Evolutionary conservation across 2,888 invertebrate genomes (phyloP).

Genomic region (Ichneumoninae sp.): DNA sequence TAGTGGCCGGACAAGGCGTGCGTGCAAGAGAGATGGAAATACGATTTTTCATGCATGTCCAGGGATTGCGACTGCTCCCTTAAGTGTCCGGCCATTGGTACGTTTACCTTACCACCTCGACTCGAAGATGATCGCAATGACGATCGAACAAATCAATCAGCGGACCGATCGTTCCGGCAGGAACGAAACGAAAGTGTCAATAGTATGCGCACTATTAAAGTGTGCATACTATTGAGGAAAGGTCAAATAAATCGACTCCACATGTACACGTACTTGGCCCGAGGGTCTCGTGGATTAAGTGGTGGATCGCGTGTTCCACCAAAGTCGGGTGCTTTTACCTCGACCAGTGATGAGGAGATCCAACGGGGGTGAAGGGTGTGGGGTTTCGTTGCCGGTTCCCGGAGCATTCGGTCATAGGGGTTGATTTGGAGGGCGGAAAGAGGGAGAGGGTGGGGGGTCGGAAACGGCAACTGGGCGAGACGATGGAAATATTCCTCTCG

Average conservation of each 20-base stretch:
- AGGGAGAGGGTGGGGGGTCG: neutral
- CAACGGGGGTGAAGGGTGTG: neutral
- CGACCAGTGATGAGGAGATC: constrained; percentile 1
- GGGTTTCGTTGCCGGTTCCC: constrained; percentile 23
- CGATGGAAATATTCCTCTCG: constrained; percentile 39
- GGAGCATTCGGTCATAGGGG: constrained; percentile 29
- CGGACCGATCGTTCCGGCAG: constrained; percentile 6
- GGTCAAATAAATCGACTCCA: constrained; percentile 15
- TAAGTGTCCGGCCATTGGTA: too few species aligned
- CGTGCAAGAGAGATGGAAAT: too few species aligned
- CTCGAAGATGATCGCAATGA: neutral
- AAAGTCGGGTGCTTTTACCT: constrained; percentile 13
- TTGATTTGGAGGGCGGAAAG: constrained; percentile 35
- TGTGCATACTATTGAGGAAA: constrained; percentile 15
- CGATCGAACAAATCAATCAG: neutral
- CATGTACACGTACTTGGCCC: neutral
- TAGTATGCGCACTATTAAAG: neutral
- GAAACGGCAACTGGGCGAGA: constrained; percentile 44
- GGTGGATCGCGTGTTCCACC: constrained; percentile 37
- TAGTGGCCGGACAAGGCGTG: too few species aligned
- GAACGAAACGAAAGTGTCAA: neutral
- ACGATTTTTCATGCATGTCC: too few species aligned
- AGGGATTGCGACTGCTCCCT: too few species aligned
- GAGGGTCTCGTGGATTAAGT: constrained; percentile 37
- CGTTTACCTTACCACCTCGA: neutral